Evolutionary conservation across 2,888 invertebrate species (phyloP).

Genomic region (Agrotis exclamationis): DNA sequence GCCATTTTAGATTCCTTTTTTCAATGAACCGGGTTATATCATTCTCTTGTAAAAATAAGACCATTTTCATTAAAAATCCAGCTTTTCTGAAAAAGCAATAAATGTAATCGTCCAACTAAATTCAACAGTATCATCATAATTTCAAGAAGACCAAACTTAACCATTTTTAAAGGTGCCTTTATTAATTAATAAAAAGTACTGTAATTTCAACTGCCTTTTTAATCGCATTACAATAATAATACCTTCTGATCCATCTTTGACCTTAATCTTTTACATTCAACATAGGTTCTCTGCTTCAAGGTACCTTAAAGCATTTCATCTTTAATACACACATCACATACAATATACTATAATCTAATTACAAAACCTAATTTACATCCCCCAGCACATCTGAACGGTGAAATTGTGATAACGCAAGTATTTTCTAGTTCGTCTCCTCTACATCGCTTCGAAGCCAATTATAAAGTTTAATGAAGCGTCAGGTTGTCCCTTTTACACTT

Average conservation of each 20-base stretch:
- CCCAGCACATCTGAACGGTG: conserved; percentile 45
- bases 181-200: too few relatives aligned
- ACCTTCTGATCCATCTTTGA: background rate
- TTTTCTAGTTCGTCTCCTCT: conserved; percentile 69
- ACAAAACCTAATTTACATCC: conserved; percentile 56
- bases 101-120: background rate
- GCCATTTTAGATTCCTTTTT: too few relatives aligned
- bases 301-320: too few relatives aligned
- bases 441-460: conserved; percentile 72
- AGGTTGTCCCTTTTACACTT: conserved; percentile 64
- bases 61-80: too few relatives aligned
- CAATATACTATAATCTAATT: conserved; percentile 37
- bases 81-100: background rate
- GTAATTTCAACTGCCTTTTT: too few relatives aligned
- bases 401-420: conserved; percentile 68
- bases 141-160: too few relatives aligned
- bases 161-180: too few relatives aligned
- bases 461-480: conserved; percentile 77
- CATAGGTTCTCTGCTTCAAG: too few relatives aligned
- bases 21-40: too few relatives aligned
- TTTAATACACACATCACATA: conserved; percentile 10
- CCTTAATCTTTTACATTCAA: background rate
- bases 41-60: too few relatives aligned
- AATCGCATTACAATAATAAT: background rate
- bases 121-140: background rate